Conservation (phyloP, 2,888 invertebrate species). For the Baronia brevicornis region DNA sequence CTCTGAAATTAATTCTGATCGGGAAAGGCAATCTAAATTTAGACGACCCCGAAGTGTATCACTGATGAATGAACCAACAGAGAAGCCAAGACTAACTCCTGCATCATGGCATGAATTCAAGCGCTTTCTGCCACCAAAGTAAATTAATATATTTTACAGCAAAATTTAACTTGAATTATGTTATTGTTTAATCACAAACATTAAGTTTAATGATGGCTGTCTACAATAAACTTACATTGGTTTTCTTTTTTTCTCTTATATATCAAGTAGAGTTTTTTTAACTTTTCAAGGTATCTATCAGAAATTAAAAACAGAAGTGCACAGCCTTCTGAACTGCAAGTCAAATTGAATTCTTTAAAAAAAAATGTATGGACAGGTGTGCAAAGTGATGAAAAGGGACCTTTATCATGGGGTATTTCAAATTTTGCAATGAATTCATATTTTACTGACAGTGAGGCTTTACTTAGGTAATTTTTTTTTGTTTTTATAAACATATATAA, state of each 20-base stretch:
- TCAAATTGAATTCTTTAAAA: slow-evolving; percentile 80
- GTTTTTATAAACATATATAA: background rate
- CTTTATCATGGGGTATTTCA: slow-evolving; percentile 81
- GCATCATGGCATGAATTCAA: slow-evolving; percentile 70
- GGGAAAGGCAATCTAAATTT: slow-evolving; percentile 51
- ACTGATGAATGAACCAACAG: slow-evolving; percentile 57
- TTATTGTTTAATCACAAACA: too few relatives aligned
- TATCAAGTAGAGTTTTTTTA: slow-evolving; percentile 8
- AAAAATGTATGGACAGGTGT: slow-evolving; percentile 85
- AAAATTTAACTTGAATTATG: too few relatives aligned
- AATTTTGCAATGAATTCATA: slow-evolving; percentile 72
- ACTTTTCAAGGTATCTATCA: slow-evolving; percentile 42
- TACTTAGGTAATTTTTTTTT: slow-evolving; percentile 61
- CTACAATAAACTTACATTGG: slow-evolving; percentile 1
- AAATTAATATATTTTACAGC: slow-evolving; percentile 17
- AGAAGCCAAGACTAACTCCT: slow-evolving; percentile 56
- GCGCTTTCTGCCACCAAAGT: slow-evolving; percentile 66
- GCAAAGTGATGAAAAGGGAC: slow-evolving; percentile 65
- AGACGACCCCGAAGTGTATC: slow-evolving; percentile 65
- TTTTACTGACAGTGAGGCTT: slow-evolving; percentile 74
- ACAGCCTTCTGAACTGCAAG: slow-evolving; percentile 78
- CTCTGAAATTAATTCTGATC: slow-evolving; percentile 63
- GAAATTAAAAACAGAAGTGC: slow-evolving; percentile 55
- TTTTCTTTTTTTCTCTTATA: too few relatives aligned
- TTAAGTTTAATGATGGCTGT: too few relatives aligned